Evolutionary conservation across 1,140 invertebrate species (phyloP).

Genomic region (Helicoverpa armigera): DNA sequence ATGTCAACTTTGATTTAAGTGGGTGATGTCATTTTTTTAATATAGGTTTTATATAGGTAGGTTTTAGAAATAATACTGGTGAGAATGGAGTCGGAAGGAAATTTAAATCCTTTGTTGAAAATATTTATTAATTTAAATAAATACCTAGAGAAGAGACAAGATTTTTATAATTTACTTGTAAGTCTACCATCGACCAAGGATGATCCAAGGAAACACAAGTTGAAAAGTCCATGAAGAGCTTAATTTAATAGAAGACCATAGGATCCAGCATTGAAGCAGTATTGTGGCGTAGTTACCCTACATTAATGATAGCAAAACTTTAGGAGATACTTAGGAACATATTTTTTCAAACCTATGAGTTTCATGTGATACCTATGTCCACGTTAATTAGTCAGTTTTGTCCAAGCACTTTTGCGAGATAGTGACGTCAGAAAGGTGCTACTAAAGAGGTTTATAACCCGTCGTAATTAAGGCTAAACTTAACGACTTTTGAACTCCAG

Average conservation of each 20-base stretch:
- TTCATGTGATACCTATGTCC: not conserved
- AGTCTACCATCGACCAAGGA: not conserved
- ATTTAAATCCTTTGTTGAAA: too few species aligned
- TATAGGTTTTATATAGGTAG: too few species aligned
- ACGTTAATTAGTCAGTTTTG: not conserved
- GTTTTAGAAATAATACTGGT: too few species aligned
- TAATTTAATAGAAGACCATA: too few species aligned
- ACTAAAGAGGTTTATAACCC: not conserved
- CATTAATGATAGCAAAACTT: not conserved
- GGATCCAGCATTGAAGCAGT: too few species aligned
- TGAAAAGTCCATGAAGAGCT: too few species aligned
- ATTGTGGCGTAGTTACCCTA: too few species aligned
- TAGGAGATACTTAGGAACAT: not conserved
- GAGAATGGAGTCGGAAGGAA: too few species aligned
- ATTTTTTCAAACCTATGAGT: not conserved
- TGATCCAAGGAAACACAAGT: not conserved
- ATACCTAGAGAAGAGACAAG: too few species aligned
- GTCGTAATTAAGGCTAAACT: conserved; percentile 1
- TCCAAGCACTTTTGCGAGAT: not conserved
- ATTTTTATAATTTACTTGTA: too few species aligned
- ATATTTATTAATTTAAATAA: too few species aligned
- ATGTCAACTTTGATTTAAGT: not conserved
- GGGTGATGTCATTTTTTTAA: conserved; percentile 11
- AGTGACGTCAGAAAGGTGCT: not conserved
- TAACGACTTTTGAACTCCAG: conserved; percentile 10